phyloP scores from a whole-genome alignment of 53 echinoderm and acorn worm species.

The Patiria pectinifera region DNA sequence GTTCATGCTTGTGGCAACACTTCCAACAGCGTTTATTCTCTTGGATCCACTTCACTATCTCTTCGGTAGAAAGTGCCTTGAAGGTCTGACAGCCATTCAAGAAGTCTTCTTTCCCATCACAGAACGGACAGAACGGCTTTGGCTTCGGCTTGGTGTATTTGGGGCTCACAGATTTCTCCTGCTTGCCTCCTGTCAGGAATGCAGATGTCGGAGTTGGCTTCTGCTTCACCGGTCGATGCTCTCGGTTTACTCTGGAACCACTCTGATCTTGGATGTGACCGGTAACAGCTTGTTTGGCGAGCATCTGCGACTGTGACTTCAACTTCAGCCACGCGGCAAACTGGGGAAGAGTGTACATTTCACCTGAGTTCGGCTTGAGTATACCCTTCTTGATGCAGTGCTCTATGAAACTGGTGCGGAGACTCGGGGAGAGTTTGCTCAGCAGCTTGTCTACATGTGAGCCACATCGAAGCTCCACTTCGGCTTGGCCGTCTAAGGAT shows the following conservation, averaged over 20 bases:
- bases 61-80: too few relatives aligned
- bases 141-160: background rate
- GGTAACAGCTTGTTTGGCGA: constrained; percentile 12
- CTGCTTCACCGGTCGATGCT: too few relatives aligned
- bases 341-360: background rate
- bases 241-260: too few relatives aligned
- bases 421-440: constrained; percentile 22
- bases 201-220: background rate
- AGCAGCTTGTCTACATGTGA: constrained; percentile 30
- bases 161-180: background rate
- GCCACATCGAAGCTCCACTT: background rate
- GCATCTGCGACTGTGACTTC: constrained; percentile 25
- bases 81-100: background rate
- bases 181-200: background rate
- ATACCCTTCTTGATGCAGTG: constrained; percentile 11
- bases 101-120: background rate
- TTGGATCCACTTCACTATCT: too few relatives aligned
- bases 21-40: background rate
- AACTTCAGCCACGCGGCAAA: constrained; percentile 21
- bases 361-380: background rate
- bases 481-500: constrained; percentile 7
- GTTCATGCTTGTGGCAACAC: too few relatives aligned
- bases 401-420: constrained; percentile 10
- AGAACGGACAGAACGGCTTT: background rate
- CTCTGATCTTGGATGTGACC: background rate